Evolutionary conservation across 2,888 invertebrate species (phyloP), one percentile per base, ranked within the genome.

Genomic region (Nectonema munidae): DNA sequence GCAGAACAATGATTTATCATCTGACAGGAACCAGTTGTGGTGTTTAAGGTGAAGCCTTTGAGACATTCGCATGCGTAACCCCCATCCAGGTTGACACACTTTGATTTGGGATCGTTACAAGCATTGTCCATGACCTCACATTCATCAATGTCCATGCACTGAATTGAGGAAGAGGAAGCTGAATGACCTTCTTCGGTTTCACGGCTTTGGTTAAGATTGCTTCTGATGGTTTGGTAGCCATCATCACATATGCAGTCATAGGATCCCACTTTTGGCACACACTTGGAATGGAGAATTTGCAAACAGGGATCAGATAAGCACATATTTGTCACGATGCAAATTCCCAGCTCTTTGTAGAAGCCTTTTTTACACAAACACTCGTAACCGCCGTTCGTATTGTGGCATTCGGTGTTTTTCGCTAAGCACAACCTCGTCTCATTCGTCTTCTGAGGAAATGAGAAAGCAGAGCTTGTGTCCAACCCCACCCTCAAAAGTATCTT

Each of bases 111-210:
- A 18, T 11, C 11, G 14, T 34, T 20, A 20, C 35, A 34, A 11
- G 6, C 6, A 19, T 5, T 9, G 6, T 5, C 14, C 9, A 11
- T 19, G 4, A 9, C 20, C 20, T 19, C 9, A 19, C 35, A 34
- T 34, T 34, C 35, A 19, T 34, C 19, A 18, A 34, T 34, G 20
- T 34, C 35, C 15, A 18, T 15, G 14, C 35, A 34, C 9, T 30
- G 30, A n/a, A n/a, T n/a, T n/a, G n/a, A n/a, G n/a, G n/a, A n/a
- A n/a, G n/a, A n/a, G n/a, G n/a, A n/a, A n/a, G n/a, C n/a, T n/a
- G n/a, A n/a, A 25, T 25, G n/a, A 25, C 25, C 25, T n/a, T n/a
- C 6, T 9, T 25, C 25, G 25, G 25, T 25, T 9, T 25, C n/a
- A n/a, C n/a, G n/a, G n/a, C n/a, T n/a, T n/a, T n/a, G n/a, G n/a